Evolutionary conservation across 2,797 vertebrate species (phyloP).

Genomic region (Xenopus petersii): DNA sequence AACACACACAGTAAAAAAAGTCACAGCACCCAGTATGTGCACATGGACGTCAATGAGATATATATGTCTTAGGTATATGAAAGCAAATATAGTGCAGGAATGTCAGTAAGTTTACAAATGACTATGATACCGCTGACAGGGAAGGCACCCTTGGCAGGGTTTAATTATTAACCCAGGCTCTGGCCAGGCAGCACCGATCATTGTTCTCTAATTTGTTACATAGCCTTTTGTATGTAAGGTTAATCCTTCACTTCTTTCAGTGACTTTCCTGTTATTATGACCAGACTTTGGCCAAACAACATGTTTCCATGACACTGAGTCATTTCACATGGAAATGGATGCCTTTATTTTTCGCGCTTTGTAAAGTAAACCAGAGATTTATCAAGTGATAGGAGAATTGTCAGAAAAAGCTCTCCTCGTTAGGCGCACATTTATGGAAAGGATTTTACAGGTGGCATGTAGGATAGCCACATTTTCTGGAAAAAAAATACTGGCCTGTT

Average conservation of each 20-base stretch:
- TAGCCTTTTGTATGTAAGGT: slow-evolving; percentile 7
- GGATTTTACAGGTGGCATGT: too few relatives aligned
- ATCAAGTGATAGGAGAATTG: background rate
- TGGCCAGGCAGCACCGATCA: background rate
- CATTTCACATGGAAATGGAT: background rate
- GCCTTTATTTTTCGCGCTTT: background rate
- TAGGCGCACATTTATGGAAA: too few relatives aligned
- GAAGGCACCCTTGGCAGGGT: background rate
- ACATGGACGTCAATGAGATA: too few relatives aligned
- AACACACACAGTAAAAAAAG: too few relatives aligned
- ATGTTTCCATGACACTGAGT: background rate
- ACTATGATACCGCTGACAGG: background rate
- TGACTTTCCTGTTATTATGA: background rate
- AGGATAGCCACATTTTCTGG: too few relatives aligned
- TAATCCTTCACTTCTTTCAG: slow-evolving; percentile 6
- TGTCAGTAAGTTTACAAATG: background rate
- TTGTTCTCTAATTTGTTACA: slow-evolving; percentile 6
- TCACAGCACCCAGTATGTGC: too few relatives aligned
- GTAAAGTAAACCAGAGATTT: background rate
- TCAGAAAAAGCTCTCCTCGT: too few relatives aligned
- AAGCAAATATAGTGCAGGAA: too few relatives aligned
- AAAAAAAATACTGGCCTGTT: too few relatives aligned
- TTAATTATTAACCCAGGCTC: slow-evolving; percentile 3
- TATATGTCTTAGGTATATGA: too few relatives aligned
- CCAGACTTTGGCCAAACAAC: background rate